Evolutionary conservation across 2,888 invertebrate species (phyloP), one percentile per base, ranked within the genome.

Genomic region (Diarsia dahlii): DNA sequence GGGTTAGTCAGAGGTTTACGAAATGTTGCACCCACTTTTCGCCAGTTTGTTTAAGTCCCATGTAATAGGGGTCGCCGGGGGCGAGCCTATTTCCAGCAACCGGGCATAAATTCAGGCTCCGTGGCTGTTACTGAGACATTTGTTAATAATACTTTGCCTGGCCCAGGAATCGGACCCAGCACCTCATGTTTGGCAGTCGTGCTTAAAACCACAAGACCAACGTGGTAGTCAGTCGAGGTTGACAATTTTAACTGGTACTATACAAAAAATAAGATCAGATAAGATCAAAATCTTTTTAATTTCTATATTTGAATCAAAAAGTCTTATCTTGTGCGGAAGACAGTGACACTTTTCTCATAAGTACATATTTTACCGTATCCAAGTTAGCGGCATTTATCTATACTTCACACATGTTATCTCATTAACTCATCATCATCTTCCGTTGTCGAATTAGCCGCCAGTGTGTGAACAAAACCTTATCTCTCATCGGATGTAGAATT

Each of bases 391-490:
- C 46, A 68, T 75, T 81, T 76, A 71, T 56, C n/a, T 62, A 46
- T 23, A 66, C 39, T 82, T 82, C 82, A 72, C 54, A 69, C 65
- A 54, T 67, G 66, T 82, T 85, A 60, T 15, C 13, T 71, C 72
- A 54, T 66, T 39, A 69, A 50, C 23, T 69, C 46, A 69, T 78
- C 68, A 66, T 64, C 34, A 74, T 63, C 50, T 56, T 70, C 68
- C 56, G 74, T 79, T 79, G 64, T 84, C 68, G 69, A 74, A 86
- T 73, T 71, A 71, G 68, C 80, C 20, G 84, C 64, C 52, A 84
- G 80, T 86, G 84, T 83, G 86, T 84, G 82, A 83, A 86, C 68
- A 79, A 83, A 71, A 78, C 71, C 71, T 86, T 79, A 83, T 83
- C 80, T 71, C 18, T 62, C 80, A 74, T 86, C 86, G 54, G 68